Base-by-base conservation (phyloP, 1,140 invertebrate genomes). In the Heliconius nattereri region DNA sequence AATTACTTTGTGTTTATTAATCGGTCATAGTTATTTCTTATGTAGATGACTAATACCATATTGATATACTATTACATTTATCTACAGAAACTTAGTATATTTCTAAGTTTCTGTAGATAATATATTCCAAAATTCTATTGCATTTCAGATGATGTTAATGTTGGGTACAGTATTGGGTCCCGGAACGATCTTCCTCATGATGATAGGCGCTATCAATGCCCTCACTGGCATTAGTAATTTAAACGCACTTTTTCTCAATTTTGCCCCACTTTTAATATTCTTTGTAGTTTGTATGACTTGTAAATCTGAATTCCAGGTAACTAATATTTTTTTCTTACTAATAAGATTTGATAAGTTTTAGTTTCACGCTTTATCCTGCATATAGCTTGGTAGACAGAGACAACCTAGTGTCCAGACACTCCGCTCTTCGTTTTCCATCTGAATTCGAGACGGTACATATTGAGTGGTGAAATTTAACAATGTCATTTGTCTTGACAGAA, bases 151-250 rank as follows among this genome's bases (percentile, higher is more conserved):
- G 79, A 95, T 97, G 92, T 95, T 98, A 85, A 98, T 98, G 97
- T 96, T 97, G 49, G 98, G 98, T 84, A 98, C 98, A 0, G 96
- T 98, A 82, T 95, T 98, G 72, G 98, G 98, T 19, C 98, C 98
- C 7, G 98, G 97, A 19, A 98, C 98, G 1, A 98, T 98, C 86
- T 98, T 98, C 90, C 96, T 98, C 90, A 99, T 99, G 98, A 98
- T 99, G 96, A 97, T 98, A 81, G 98, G 98, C 86, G 98, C 98
- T 40, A 98, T 98, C 85, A 98, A 98, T 78, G 97, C 98, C 23
- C 97, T 98, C 80, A 98, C 98, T 82, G 96, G 97, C 79, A 97
- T 98, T 78, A 97, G 97, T 89, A 98, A 98, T 89, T 97, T 97
- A 95, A 96, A 97, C 60, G 97, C 97, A 75, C 97, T 98, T 75